These are phyloP conservation scores for Upupa epops DNA, from an alignment of 2,113 vertebrate genomes.

Conservation along the genomic window DNA sequence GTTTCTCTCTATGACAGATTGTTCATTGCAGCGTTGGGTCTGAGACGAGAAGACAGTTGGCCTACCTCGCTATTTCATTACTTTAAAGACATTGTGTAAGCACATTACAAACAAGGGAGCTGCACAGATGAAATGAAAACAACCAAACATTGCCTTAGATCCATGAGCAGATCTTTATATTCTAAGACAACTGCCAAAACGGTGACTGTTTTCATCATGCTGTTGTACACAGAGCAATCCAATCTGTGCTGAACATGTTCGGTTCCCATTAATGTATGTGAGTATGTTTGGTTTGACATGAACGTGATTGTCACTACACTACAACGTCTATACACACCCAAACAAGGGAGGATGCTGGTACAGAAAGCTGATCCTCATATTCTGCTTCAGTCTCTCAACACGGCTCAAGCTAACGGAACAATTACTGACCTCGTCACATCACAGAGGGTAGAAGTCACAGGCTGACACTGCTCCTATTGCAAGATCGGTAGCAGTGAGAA, in stretches of 20 bases:
- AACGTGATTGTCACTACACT: background rate
- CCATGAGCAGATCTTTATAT: background rate
- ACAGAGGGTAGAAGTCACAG: slow-evolving; percentile 1
- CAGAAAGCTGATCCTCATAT: background rate
- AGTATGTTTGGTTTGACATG: background rate
- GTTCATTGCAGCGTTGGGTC: background rate
- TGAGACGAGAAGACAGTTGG: background rate
- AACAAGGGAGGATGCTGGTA: background rate
- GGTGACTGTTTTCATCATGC: background rate
- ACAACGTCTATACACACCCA: background rate
- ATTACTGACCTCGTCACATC: slow-evolving; percentile 32
- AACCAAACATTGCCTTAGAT: background rate
- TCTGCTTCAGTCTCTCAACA: background rate
- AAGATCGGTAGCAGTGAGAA: background rate
- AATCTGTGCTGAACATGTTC: background rate
- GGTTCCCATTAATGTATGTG: background rate
- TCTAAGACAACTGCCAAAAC: background rate
- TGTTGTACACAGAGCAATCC: background rate
- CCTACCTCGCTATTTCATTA: background rate
- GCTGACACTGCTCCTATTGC: background rate
- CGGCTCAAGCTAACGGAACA: background rate
- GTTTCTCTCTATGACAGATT: slow-evolving; percentile 16
- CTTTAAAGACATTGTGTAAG: slow-evolving; percentile 11
- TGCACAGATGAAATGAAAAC: background rate
- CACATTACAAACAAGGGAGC: background rate